Evolutionary conservation across 2,888 invertebrate genomes (phyloP).

Genomic region (Hemistola chrysoprasaria): DNA sequence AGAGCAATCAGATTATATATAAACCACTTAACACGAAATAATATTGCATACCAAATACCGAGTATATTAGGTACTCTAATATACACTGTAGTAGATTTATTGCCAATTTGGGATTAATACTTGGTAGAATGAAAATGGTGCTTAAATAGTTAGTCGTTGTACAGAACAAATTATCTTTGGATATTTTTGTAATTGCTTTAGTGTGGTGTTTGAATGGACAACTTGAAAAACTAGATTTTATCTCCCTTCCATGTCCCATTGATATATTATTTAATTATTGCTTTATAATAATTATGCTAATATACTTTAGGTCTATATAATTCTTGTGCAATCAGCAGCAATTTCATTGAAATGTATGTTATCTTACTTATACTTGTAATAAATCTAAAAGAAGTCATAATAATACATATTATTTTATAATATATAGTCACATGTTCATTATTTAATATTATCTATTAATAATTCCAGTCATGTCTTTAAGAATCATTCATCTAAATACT

Average conservation of each 20-base stretch:
- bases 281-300: conserved; percentile 15
- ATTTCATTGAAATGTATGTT: conserved; percentile 25
- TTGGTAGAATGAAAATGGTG: conserved; percentile 75
- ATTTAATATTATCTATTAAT: too few relatives aligned
- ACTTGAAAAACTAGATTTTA: conserved; percentile 3
- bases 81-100: conserved; percentile 36
- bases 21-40: too few relatives aligned
- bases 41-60: too few relatives aligned
- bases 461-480: conserved; percentile 47
- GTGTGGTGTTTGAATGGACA: conserved; percentile 32
- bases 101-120: conserved; percentile 47
- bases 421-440: too few relatives aligned
- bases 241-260: conserved; percentile 11
- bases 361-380: conserved; percentile 29
- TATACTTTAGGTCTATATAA: conserved; percentile 24
- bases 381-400: conserved; percentile 36
- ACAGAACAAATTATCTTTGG: conserved; percentile 78
- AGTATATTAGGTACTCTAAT: too few relatives aligned
- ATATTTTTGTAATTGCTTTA: conserved; percentile 70
- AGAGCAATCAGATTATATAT: too few relatives aligned
- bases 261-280: conserved; percentile 23
- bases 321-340: conserved; percentile 54
- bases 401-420: too few relatives aligned
- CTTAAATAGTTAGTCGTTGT: conserved; percentile 79
- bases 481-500: conserved; percentile 39